Evolutionary conservation across 2,113 vertebrate species (phyloP), one percentile per base, ranked within the genome.

Genomic region (Cyanoramphus novaezelandiae): DNA sequence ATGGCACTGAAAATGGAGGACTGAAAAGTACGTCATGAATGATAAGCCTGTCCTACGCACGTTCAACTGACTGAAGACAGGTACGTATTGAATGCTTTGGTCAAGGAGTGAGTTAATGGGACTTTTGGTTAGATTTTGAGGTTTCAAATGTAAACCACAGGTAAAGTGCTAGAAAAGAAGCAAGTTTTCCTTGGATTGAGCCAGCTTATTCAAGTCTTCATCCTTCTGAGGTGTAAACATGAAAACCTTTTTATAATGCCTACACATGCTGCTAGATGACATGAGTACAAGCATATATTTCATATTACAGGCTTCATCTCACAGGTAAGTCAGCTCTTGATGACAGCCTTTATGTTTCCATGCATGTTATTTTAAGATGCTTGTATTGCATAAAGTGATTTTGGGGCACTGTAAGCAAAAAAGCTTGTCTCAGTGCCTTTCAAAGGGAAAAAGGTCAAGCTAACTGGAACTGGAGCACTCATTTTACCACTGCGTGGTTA

Each of bases 231-330:
- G 33, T n/a, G 52, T 27, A 33, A 74, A 5, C 1, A 3, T 80
- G 80, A 65, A 31, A 47, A 7, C 17, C 7, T 83, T 35, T 82
- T 16, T 52, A 35, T 25, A 67, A 8, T 35, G 39, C 33, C 50
- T 20, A 28, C 28, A 23, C 3, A 0, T 0, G 0, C 37, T 64
- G 47, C 68, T 17, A 13, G 19, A 37, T 31, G 71, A 11, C 11
- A 2, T 0, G 0, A 50, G 11, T 14, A 49, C 11, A 9, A 37
- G 65, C 81, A 37, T 50, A 59, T 13, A 35, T n/a, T 87, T 78
- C 78, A 33, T 25, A 43, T 41, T 5, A 3, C 49, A 86, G 55
- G 13, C 5, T 52, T 49, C 17, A 50, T 49, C 81, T 77, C 23
- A 4, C 21, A 52, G 72, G 77, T 6, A 55, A 95, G 55, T 4